These are phyloP conservation scores for Gasteruption jaculator DNA, from an alignment of 2,888 invertebrate genomes.

Conservation along the genomic window DNA sequence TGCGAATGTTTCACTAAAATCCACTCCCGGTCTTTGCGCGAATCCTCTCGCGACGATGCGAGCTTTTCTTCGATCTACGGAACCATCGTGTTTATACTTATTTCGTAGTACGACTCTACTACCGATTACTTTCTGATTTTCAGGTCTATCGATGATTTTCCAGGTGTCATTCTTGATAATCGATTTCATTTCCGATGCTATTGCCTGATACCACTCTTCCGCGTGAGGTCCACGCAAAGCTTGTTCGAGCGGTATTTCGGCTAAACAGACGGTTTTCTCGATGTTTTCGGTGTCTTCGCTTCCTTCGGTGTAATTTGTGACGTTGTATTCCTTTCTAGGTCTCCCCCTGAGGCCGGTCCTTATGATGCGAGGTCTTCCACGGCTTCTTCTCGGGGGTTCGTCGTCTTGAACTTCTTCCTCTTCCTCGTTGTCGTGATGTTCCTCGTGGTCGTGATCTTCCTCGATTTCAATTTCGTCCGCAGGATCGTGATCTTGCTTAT, in stretches of 20 bases:
- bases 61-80: conserved; percentile 18
- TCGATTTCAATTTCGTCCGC: conserved; percentile 7
- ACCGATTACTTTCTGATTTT: conserved; percentile 12
- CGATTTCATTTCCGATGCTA: conserved; percentile 12
- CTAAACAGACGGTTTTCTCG: conserved; percentile 3
- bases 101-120: conserved; percentile 19
- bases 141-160: conserved; percentile 15
- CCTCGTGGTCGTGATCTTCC: too few species aligned
- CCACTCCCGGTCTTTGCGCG: conserved; percentile 20
- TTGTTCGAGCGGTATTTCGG: conserved; percentile 14
- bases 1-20: conserved; percentile 22
- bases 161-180: conserved; percentile 19
- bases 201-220: conserved; percentile 12
- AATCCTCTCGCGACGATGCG: conserved; percentile 22
- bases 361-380: conserved; percentile 13
- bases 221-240: conserved; percentile 8
- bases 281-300: conserved; percentile 4
- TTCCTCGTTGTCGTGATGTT: conserved; percentile 4
- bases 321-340: conserved; percentile 16
- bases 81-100: conserved; percentile 17
- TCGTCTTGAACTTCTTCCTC: not conserved
- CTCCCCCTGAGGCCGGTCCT: conserved; percentile 16
- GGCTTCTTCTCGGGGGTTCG: conserved; percentile 7
- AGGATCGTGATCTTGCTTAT: not conserved
- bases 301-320: conserved; percentile 5